Evolutionary conservation across 2,797 vertebrate genomes (phyloP), one percentile per base, ranked within the genome.

Genomic region (Paramormyrops hopkinsi): DNA sequence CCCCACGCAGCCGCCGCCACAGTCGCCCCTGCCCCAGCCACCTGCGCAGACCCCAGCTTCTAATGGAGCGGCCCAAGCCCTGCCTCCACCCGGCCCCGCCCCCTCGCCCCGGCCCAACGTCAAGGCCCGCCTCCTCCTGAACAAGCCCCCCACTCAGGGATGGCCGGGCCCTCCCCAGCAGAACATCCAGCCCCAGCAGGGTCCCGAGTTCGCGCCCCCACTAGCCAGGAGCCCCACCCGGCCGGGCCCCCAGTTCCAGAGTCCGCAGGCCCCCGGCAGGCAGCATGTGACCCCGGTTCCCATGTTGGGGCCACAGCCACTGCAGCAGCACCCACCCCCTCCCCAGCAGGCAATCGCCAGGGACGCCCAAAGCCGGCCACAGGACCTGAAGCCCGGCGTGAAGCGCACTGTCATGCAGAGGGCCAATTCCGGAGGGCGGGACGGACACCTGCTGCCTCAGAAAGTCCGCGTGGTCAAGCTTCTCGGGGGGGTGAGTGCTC

Each of bases 341-440:
- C 44, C 90, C 14, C 96, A 93, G 90, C 2, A 94, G 94, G 25
- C 92, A 91, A 86, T 29, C 8, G 7, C 3, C n/a, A 44, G 86
- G 86, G 86, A 91, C 92, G 0, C 88, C 94, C 0, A 94, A 89
- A 92, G 92, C 37, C 92, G 94, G 90, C 92, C 94, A 79, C 95
- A 93, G 89, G 96, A 96, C 19, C 91, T 92, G 89, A 97, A 97
- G 93, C 93, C 95, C 0, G 97, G 96, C 0, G 92, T 96, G 89
- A 99, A 99, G 94, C 96, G 99, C 93, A 99, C 99, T 79, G 98
- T 99, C 91, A 98, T 99, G 97, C 98, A 99, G 94, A 96, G 98
- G 79, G 92, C 96, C 88, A 97, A 94, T 95, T 97, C 93, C 89
- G 91, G 91, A 19, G 92, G 93, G 51, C 91, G 93, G 2, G 97